Evolutionary conservation across 2,888 invertebrate species (phyloP), one percentile per base, ranked within the genome.

Genomic region (Tenthredo mesomela): DNA sequence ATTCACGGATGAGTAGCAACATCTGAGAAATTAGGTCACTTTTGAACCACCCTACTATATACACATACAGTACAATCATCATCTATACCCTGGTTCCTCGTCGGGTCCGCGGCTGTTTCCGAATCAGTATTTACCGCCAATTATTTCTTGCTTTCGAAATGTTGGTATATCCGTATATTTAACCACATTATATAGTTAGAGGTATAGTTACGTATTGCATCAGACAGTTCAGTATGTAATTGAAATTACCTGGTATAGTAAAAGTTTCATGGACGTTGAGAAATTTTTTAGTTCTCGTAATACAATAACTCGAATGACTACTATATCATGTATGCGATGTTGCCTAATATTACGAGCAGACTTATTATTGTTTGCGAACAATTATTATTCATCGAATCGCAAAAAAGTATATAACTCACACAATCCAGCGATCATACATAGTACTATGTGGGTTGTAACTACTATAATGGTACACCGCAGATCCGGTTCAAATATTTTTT

Each of bases 151-250:
- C 4, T 67, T 18, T 33, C 15, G 33, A 33, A 33, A 67, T 67
- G 15, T 67, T 7, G 7, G 6, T 33, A 33, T 33, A 33, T 33
- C 4, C 7, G 5, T 67, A 33, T 67, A 33, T 67, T 67, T 6
- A 33, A 67, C 67, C 67, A n/a, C 50, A 33, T n/a, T 33, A 33
- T 2, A 33, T 54, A 33, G 47, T 47, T 47, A 15, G 15, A 12
- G 3, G 47, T 25, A 7, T 25, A 7, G 33, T 18, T 67, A 18
- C 33, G 33, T n/a, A 4, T 67, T 67, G 18, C 67, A 67, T 33
- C 67, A 67, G 67, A 67, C 67, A 33, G 18, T 67, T 67, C 33
- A 15, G 67, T 33, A n/a, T n/a, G n/a, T n/a, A 67, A 29, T 67
- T 15, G 29, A 67, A 67, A 33, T 33, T 33, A 33, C 33, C 6